Base-by-base conservation (phyloP, 2,113 vertebrate genomes). In the Struthidea cinerea region DNA sequence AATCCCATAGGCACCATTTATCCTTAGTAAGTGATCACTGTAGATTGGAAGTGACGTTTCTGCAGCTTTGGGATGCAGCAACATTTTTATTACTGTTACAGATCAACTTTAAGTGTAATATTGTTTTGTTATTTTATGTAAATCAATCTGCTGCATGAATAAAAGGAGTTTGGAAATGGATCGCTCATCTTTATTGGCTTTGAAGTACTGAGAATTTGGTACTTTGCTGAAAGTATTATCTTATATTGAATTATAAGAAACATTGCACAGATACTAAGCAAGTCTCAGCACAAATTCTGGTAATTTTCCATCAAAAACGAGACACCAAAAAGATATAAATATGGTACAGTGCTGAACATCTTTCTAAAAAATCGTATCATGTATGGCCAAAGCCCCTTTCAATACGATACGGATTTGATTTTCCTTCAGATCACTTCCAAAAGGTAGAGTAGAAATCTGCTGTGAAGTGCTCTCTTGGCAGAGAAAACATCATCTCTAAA, bases 81-180 rank as follows among this genome's bases (percentile, higher is more conserved):
- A 89, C 47, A 75, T 78, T 93, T 96, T 93, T 96, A 94, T 94
- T 89, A 84, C 91, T 74, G 64, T 81, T 94, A 59, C 86, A 92
- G 89, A 95, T 81, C 94, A 96, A 94, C 84, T 94, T 93, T 78
- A 94, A 93, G 65, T 81, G 88, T 87, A 92, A 93, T 88, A 92
- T 81, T 96, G 89, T 92, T 97, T 90, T 92, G 94, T 74, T 96
- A 87, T 80, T 90, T 94, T 93, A 97, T 96, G 90, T 71, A 95
- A 88, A 94, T 96, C 76, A 94, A 84, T 78, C 77, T 90, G 83
- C n/a, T 71, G 32, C 37, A 57, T 37, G 91, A 94, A 96, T 89
- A 92, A 93, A 74, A 92, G 47, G 76, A 94, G 84, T 81, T 87
- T 78, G 64, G 93, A 68, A 94, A 81, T 52, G 60, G 57, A 94